Conservation (phyloP, 37 sponge, comb jelly and placozoan species). For the Aplysina aerophoba region DNA sequence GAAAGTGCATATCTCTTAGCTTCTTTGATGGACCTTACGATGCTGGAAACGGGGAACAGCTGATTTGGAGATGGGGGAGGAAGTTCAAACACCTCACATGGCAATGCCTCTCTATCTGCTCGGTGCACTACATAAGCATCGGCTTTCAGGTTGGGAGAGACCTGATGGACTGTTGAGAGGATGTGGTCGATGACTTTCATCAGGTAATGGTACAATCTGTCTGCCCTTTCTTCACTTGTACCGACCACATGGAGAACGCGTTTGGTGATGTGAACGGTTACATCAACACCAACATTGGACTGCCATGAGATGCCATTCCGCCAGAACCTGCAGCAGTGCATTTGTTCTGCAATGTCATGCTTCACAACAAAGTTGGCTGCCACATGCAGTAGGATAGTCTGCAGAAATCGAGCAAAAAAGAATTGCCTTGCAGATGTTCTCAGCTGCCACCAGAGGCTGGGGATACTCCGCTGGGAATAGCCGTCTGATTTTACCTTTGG, state of each 20-base stretch:
- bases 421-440: not conserved
- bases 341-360: not conserved
- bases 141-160: conserved; percentile 1
- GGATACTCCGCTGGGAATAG: not conserved
- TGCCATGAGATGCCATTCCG: not conserved
- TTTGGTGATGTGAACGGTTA: not conserved
- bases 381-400: not conserved
- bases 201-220: not conserved
- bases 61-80: not conserved
- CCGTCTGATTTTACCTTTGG: not conserved
- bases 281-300: not conserved
- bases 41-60: not conserved
- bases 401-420: conserved; percentile 3
- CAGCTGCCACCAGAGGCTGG: not conserved
- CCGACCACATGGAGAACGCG: not conserved
- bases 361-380: not conserved
- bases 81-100: not conserved
- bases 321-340: conserved; percentile 2
- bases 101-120: not conserved
- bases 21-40: not conserved
- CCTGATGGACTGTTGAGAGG: not conserved
- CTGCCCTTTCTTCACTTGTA: not conserved
- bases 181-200: not conserved
- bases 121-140: conserved; percentile 4
- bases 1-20: too few relatives aligned